Conservation (phyloP, 2,113 vertebrate genomes). For the Microcebus griseorufus region DNA sequence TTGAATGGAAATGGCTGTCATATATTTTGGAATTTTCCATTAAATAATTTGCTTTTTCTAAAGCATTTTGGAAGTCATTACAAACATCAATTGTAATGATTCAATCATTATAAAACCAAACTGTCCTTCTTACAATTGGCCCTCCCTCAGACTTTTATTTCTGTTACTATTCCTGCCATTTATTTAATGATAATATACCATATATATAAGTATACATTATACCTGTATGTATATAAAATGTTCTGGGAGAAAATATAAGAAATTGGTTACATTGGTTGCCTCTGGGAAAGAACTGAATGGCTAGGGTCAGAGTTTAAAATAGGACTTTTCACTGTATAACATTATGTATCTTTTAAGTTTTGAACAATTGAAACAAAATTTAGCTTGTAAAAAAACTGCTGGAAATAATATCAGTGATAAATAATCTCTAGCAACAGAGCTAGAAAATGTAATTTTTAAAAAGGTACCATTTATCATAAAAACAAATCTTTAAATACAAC, state of each 20-base stretch:
- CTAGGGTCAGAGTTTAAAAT: not conserved
- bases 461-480: not conserved
- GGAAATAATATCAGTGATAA: not conserved
- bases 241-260: not conserved
- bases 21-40: constrained; percentile 28
- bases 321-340: not conserved
- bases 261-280: constrained; percentile 4
- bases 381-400: not conserved
- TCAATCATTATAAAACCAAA: not conserved
- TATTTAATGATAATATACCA: constrained; percentile 21
- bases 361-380: constrained; percentile 7
- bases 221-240: constrained; percentile 9
- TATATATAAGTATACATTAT: not conserved
- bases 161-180: not conserved
- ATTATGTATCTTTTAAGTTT: not conserved
- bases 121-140: not conserved
- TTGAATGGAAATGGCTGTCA: not conserved
- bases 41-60: constrained; percentile 44
- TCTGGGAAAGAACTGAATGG: not conserved
- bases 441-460: not conserved
- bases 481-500: constrained; percentile 33
- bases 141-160: not conserved
- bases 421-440: not conserved
- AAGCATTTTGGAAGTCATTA: not conserved
- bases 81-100: not conserved